Conservation (phyloP, 2,797 vertebrate genomes). For the Sylvia borin region DNA sequence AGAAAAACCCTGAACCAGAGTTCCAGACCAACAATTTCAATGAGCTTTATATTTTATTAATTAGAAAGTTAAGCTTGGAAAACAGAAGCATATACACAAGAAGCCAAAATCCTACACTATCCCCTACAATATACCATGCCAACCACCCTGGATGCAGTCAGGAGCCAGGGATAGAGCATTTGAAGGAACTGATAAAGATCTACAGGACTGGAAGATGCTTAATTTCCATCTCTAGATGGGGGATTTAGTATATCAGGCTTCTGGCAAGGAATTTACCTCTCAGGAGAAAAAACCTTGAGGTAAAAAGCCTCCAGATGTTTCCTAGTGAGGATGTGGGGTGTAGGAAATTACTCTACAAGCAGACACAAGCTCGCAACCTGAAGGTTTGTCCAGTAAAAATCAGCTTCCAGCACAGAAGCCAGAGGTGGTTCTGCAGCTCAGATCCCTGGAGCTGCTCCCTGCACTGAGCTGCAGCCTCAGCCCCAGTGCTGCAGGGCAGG, state of each 20-base stretch:
- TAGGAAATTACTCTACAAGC: not conserved
- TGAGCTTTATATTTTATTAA: not conserved
- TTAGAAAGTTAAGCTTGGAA: not conserved
- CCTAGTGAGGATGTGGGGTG: not conserved
- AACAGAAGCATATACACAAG: not conserved
- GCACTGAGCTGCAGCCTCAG: not conserved
- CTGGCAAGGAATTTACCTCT: not conserved
- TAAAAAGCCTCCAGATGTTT: not conserved
- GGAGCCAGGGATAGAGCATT: not conserved
- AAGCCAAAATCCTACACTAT: not conserved
- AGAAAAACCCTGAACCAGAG: not conserved
- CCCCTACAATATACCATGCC: not conserved
- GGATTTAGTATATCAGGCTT: not conserved
- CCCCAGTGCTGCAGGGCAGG: not conserved
- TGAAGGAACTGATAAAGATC: not conserved
- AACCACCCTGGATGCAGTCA: not conserved
- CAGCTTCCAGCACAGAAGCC: not conserved
- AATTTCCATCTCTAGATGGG: not conserved
- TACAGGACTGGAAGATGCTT: not conserved
- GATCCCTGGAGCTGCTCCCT: not conserved
- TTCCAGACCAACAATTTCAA: not conserved
- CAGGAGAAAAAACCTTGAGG: not conserved
- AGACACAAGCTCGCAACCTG: not conserved
- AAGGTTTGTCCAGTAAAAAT: not conserved
- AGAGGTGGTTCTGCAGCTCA: not conserved